Conservation (phyloP, 2,888 invertebrate species). For the Calephelis perditalis region DNA sequence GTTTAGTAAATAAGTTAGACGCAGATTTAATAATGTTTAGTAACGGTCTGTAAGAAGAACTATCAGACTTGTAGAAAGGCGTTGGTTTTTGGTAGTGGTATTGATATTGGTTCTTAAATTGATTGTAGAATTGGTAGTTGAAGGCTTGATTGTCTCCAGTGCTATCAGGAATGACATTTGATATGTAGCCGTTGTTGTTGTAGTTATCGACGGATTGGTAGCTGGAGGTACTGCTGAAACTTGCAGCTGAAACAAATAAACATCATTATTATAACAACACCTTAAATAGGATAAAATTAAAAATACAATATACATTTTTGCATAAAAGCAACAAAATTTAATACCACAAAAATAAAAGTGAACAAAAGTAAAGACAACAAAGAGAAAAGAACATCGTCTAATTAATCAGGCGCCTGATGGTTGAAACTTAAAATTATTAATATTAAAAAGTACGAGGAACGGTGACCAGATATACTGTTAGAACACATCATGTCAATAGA, state of each 20-base stretch:
- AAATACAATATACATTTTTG: too few species aligned
- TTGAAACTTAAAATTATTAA: too few species aligned
- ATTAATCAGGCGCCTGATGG: too few species aligned
- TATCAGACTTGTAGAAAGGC: slow-evolving; percentile 46
- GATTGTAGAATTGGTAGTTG: slow-evolving; percentile 65
- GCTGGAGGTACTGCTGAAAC: slow-evolving; percentile 59
- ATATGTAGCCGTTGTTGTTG: slow-evolving; percentile 64
- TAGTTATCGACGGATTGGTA: slow-evolving; percentile 58
- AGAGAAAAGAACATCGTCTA: too few species aligned
- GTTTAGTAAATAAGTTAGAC: slow-evolving; percentile 59
- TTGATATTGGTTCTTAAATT: slow-evolving; percentile 51
- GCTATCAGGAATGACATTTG: slow-evolving; percentile 76
- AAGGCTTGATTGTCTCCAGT: slow-evolving; percentile 55
- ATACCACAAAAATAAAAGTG: too few species aligned
- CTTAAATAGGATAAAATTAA: too few species aligned
- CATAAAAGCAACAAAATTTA: too few species aligned
- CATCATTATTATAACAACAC: slow-evolving; percentile 15
- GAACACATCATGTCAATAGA: too few species aligned
- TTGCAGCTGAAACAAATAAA: slow-evolving; percentile 53
- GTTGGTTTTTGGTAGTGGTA: slow-evolving; percentile 56
- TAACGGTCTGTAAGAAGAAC: slow-evolving; percentile 65
- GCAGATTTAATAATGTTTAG: slow-evolving; percentile 69
- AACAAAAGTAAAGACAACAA: too few species aligned
- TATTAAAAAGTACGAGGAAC: too few species aligned
- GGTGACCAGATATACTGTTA: too few species aligned